Evolutionary conservation across 1,140 invertebrate genomes (phyloP).

Genomic region (Argopecten irradians): DNA sequence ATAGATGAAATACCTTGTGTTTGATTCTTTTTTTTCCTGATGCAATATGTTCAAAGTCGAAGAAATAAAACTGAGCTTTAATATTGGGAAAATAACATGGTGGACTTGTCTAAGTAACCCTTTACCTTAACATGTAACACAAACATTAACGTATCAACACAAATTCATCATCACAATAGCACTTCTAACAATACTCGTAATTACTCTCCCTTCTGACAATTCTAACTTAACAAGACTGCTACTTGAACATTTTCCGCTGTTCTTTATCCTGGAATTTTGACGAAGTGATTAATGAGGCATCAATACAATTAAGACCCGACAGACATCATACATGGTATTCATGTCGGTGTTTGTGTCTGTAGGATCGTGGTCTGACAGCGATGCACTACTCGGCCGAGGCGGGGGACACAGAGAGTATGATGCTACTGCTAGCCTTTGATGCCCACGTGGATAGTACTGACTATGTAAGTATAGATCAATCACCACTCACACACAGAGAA

Average conservation of each 20-base stretch:
- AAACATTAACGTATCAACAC: too few species aligned
- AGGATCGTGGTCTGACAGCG: slow-evolving; percentile 37
- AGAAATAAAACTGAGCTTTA: too few species aligned
- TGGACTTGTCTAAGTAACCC: too few species aligned
- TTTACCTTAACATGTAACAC: too few species aligned
- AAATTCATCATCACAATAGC: too few species aligned
- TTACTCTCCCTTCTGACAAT: background rate
- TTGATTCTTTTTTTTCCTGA: too few species aligned
- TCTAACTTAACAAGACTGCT: background rate
- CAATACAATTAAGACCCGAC: background rate
- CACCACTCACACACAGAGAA: background rate
- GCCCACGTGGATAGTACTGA: slow-evolving; percentile 44
- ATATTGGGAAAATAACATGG: too few species aligned
- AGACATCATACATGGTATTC: background rate
- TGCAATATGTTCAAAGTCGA: too few species aligned
- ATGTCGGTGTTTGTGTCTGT: background rate
- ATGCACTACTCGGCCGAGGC: slow-evolving; percentile 49
- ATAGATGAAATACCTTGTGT: too few species aligned
- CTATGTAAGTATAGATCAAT: slow-evolving; percentile 31
- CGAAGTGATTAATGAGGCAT: background rate
- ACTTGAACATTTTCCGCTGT: background rate
- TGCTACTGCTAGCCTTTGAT: slow-evolving; percentile 47
- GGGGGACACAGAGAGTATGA: slow-evolving; percentile 52
- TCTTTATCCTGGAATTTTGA: background rate
- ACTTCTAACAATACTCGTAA: background rate